Base-by-base conservation (phyloP, 2,797 vertebrate species). In the Buphagus erythrorhynchus region DNA sequence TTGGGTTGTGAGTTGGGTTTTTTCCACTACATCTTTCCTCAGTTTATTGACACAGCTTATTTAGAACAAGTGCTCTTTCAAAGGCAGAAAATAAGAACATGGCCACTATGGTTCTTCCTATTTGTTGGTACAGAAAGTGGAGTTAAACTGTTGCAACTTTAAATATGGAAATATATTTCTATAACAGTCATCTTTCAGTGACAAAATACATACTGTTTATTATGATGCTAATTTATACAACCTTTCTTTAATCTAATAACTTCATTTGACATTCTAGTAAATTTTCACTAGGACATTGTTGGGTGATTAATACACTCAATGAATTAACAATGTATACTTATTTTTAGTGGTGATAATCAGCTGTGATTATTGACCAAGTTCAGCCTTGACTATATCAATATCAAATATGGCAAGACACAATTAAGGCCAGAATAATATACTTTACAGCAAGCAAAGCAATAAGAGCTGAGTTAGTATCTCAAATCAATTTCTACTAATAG, bases 401-500 rank as follows among this genome's bases (percentile, higher is more conserved):
- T n/a, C n/a, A 74, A 91, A 76, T 16, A 28, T 13, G 16, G n/a
- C 19, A 75, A 76, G 43, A 54, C 40, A 69, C 43, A 83, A 77
- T 73, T 81, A 79, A 87, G 22, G 19, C 14, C 57, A 91, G 49
- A 89, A 89, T 48, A 87, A 80, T 69, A 57, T 11, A 61, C 59
- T 79, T 87, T 45, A 52, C 49, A 71, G 16, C 29, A 54, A 75
- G n/a, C 6, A 71, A 86, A 26, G 19, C 38, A 62, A n/a, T 85
- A 79, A 91, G n/a, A 85, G 49, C 25, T 42, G 26, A 77, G 25
- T 42, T 52, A 84, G 43, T 69, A 84, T 54, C 36, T 88, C 86
- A 76, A 92, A 97, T 94, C 80, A 85, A 93, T 96, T 93, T 79
- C n/a, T 79, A 18, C 88, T 93, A 93, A 90, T 24, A 90, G 10